Conservation (phyloP, 2,888 invertebrate genomes). For the Glaucopsyche alexis region DNA sequence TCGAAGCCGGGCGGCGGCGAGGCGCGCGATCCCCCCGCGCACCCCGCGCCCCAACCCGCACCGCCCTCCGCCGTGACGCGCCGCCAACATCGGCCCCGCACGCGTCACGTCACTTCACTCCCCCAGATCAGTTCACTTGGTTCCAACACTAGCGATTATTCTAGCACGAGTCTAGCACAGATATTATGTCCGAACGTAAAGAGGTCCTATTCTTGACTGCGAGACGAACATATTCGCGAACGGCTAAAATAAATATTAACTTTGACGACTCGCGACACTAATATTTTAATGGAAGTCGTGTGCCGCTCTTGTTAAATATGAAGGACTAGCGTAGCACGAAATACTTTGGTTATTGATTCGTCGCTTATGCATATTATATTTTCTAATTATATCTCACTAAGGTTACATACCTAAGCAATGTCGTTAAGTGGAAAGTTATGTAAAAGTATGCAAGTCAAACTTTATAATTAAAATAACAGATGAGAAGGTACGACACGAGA, state of each 20-base stretch:
- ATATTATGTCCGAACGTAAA: slow-evolving; percentile 47
- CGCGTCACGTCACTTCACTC: slow-evolving; percentile 53
- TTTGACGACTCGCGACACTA: slow-evolving; percentile 49
- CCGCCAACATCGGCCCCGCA: slow-evolving; percentile 70
- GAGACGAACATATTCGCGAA: slow-evolving; percentile 14
- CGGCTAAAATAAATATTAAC: slow-evolving; percentile 37
- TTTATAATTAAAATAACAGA: neutral
- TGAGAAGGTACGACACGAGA: neutral
- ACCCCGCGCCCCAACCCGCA: slow-evolving; percentile 76
- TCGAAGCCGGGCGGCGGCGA: slow-evolving; percentile 79
- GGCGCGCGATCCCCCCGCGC: slow-evolving; percentile 72
- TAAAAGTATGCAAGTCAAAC: neutral
- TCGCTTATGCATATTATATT: slow-evolving; percentile 4
- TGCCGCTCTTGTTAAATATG: slow-evolving; percentile 35
- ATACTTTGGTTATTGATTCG: slow-evolving; percentile 24
- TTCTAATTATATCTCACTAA: neutral
- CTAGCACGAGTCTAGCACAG: slow-evolving; percentile 47
- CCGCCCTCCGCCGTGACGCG: slow-evolving; percentile 73
- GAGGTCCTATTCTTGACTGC: slow-evolving; percentile 44
- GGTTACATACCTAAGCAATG: neutral
- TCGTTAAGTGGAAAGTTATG: neutral
- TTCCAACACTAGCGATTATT: slow-evolving; percentile 46
- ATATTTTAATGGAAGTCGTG: slow-evolving; percentile 54
- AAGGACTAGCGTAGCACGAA: slow-evolving; percentile 46
- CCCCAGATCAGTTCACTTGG: slow-evolving; percentile 41